Conservation (phyloP, 2,797 vertebrate species). For the Catharus ustulatus region DNA sequence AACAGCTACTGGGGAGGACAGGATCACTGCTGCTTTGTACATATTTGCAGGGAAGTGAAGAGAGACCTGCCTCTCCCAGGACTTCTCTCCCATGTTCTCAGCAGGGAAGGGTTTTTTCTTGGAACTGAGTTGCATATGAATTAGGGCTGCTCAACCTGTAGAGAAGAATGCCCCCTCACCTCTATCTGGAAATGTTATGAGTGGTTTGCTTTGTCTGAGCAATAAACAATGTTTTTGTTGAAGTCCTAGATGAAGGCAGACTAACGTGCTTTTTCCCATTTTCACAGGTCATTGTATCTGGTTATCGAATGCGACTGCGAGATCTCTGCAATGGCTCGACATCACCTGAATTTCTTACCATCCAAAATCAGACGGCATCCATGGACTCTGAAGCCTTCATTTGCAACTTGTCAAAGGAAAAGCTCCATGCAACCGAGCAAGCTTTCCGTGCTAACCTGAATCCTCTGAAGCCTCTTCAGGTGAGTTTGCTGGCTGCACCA, state of each 20-base stretch:
- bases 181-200: not conserved
- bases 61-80: not conserved
- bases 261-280: not conserved
- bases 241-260: not conserved
- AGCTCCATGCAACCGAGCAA: conserved; percentile 78
- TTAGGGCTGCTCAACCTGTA: not conserved
- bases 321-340: conserved; percentile 82
- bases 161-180: not conserved
- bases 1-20: not conserved
- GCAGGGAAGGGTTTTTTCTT: not conserved
- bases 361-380: conserved; percentile 69
- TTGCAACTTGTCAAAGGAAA: conserved; percentile 78
- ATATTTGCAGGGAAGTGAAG: not conserved
- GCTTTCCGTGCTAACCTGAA: conserved; percentile 85
- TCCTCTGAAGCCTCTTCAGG: conserved; percentile 87
- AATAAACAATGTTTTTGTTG: not conserved
- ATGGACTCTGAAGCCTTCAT: conserved; percentile 72
- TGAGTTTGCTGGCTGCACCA: conserved; percentile 66
- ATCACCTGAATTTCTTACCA: conserved; percentile 79
- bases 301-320: conserved; percentile 84
- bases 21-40: not conserved
- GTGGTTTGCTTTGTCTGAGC: not conserved
- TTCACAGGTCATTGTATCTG: conserved; percentile 85
- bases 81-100: not conserved
- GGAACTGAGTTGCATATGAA: not conserved